Evolutionary conservation across 2,113 vertebrate genomes (phyloP).

Genomic region (Mellivora capensis): DNA sequence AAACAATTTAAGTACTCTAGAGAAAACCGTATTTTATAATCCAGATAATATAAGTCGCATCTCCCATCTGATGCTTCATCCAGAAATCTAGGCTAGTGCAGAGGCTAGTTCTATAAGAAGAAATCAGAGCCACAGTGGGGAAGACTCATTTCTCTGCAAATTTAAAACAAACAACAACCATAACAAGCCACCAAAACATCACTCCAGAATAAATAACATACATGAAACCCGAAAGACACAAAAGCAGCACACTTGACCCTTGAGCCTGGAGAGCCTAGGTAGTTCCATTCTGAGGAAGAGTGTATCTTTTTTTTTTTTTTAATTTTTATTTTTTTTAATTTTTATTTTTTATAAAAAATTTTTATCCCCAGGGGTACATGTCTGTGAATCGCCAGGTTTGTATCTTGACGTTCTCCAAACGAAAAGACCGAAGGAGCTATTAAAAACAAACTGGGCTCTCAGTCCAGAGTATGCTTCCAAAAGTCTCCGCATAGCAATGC

Average conservation of each 20-base stretch:
- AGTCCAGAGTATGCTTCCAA: accelerated
- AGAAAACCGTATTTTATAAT: background rate
- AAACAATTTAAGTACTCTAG: background rate
- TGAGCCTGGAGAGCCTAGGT: background rate
- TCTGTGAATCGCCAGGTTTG: too few species aligned
- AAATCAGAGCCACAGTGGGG: background rate
- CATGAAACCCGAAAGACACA: background rate
- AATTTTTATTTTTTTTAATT: too few species aligned
- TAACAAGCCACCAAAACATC: background rate
- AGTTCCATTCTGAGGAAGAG: background rate
- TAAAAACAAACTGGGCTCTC: background rate
- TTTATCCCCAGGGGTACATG: too few species aligned
- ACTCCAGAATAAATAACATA: background rate
- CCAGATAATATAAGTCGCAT: background rate
- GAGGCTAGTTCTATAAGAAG: background rate
- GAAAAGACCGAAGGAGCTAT: background rate
- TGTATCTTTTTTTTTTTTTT: too few species aligned
- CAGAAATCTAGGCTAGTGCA: background rate
- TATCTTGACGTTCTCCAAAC: background rate
- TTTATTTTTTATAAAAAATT: too few species aligned
- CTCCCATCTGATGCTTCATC: background rate
- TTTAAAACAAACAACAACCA: background rate
- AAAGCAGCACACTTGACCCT: background rate
- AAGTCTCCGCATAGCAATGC: background rate
- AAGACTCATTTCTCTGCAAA: background rate